These are phyloP conservation scores for Tridacna crocea DNA, from an alignment of 2,888 invertebrate species.

Conservation along the genomic window DNA sequence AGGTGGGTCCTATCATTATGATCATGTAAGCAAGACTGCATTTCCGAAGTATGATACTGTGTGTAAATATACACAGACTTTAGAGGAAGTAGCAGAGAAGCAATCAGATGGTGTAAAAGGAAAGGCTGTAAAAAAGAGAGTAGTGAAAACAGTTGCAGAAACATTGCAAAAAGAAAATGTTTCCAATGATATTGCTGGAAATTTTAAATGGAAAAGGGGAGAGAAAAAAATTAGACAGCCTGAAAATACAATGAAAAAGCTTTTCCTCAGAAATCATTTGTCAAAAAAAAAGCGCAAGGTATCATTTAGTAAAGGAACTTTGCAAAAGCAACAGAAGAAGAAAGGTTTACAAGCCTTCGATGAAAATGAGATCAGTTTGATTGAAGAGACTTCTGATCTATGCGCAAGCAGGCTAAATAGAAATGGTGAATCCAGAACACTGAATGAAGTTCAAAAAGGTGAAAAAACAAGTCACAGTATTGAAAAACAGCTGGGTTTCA, in stretches of 20 bases:
- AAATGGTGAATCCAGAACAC: no score
- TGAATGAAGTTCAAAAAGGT: no score
- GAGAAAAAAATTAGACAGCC: neutral
- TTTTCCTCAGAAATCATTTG: no score
- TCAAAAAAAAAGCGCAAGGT: no score
- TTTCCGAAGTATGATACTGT: conserved; percentile 49
- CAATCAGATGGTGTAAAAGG: neutral
- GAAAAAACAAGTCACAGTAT: neutral
- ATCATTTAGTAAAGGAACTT: no score
- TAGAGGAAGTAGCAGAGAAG: neutral
- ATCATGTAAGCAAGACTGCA: conserved; percentile 48
- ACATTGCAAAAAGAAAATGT: neutral
- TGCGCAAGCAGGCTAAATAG: no score
- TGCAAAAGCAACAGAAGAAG: no score
- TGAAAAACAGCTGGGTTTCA: neutral
- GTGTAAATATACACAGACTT: conserved; percentile 45
- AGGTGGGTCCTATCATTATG: conserved; percentile 56
- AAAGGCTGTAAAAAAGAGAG: neutral
- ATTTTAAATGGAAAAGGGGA: neutral
- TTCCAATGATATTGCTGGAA: neutral
- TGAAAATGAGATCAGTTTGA: no score
- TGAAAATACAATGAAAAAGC: no score
- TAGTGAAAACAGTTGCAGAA: neutral
- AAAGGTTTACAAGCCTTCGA: no score
- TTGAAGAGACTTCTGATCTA: no score